These are phyloP conservation scores for Piaya cayana DNA, from an alignment of 2,113 vertebrate species.

Conservation along the genomic window DNA sequence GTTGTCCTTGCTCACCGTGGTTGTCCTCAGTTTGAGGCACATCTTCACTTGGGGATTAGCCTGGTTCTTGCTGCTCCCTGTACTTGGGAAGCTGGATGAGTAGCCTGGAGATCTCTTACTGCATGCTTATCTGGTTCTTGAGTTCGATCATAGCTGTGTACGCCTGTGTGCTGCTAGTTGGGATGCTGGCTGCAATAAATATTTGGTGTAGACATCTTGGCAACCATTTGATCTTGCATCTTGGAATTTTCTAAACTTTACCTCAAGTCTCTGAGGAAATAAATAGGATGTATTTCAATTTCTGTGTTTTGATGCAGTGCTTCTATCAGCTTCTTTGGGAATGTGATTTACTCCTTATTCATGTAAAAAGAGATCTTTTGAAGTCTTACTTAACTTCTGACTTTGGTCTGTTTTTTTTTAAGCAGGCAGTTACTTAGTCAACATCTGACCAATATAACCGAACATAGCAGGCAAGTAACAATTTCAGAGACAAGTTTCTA, in stretches of 20 bases:
- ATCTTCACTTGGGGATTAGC: neutral
- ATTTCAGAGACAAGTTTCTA: neutral
- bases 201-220: neutral
- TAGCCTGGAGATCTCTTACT: neutral
- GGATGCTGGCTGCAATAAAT: neutral
- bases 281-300: neutral
- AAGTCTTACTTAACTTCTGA: neutral
- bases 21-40: neutral
- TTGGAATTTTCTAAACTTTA: neutral
- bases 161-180: neutral
- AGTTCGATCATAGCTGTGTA: neutral
- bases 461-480: neutral
- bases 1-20: neutral
- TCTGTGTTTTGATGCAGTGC: neutral
- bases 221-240: neutral
- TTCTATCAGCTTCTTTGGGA: neutral
- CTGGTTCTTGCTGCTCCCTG: neutral
- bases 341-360: neutral
- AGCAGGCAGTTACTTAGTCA: neutral
- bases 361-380: neutral
- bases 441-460: neutral
- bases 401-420: neutral
- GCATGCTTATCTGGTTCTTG: neutral
- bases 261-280: neutral
- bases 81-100: neutral